Conservation (phyloP, 2,797 vertebrate genomes). For the Spea hammondii region DNA sequence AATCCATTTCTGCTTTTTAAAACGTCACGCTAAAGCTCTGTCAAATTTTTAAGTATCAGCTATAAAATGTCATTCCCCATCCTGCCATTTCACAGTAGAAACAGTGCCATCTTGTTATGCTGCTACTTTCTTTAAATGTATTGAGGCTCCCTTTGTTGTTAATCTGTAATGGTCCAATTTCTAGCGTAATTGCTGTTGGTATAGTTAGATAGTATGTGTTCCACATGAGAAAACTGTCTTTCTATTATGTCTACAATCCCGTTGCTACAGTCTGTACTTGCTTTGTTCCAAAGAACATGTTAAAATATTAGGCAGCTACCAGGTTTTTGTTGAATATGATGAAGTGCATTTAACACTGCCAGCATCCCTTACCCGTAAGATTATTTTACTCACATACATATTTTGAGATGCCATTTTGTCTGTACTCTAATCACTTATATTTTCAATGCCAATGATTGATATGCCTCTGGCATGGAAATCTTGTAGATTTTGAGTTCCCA, state of each 20-base stretch:
- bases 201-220: background rate
- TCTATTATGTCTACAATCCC: background rate
- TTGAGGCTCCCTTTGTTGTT: too few species aligned
- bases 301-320: background rate
- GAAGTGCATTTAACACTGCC: background rate
- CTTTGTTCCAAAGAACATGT: background rate
- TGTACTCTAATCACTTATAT: constrained; percentile 35
- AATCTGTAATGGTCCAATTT: too few species aligned
- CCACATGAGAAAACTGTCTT: background rate
- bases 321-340: background rate
- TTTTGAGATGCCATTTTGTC: constrained; percentile 35
- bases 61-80: too few species aligned
- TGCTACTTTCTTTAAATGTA: too few species aligned
- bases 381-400: constrained; percentile 32
- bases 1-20: too few species aligned
- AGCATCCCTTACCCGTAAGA: constrained; percentile 13
- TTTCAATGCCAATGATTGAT: constrained; percentile 22
- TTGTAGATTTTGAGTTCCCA: constrained; percentile 35
- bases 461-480: constrained; percentile 25
- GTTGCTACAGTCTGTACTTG: background rate
- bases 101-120: too few species aligned
- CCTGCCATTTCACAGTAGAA: too few species aligned
- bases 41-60: too few species aligned
- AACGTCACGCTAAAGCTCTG: too few species aligned
- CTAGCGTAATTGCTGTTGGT: too few species aligned